Conservation (phyloP, 2,113 vertebrate species). For the Malurus cyaneus region DNA sequence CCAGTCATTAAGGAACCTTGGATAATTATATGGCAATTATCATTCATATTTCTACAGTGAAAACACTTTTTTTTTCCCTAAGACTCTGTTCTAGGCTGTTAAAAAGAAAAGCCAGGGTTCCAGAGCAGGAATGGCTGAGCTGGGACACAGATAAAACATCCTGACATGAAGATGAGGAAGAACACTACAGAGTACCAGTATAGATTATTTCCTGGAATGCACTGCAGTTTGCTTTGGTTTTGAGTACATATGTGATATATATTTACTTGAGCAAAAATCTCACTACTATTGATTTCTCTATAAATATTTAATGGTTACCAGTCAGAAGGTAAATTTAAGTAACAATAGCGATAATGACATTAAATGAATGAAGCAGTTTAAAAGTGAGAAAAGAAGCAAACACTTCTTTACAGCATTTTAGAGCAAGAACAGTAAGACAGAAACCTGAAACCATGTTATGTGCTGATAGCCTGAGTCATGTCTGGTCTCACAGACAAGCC, state of each 20-base stretch:
- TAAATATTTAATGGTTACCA: conserved; percentile 58
- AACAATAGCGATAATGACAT: conserved; percentile 32
- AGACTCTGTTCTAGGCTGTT: not conserved
- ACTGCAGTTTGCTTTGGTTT: conserved; percentile 29
- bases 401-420: conserved; percentile 14
- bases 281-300: conserved; percentile 10
- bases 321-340: conserved; percentile 66
- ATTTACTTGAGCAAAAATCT: conserved; percentile 57
- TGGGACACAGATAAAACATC: not conserved
- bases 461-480: conserved; percentile 45
- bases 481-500: conserved; percentile 6
- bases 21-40: not conserved
- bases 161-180: not conserved
- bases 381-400: conserved; percentile 43
- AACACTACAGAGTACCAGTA: not conserved
- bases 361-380: conserved; percentile 37
- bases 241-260: conserved; percentile 43
- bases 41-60: not conserved
- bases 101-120: not conserved
- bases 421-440: not conserved
- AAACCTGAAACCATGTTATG: conserved; percentile 22
- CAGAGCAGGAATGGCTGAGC: not conserved
- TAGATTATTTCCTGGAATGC: conserved; percentile 59
- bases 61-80: not conserved
- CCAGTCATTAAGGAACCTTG: not conserved